These are phyloP conservation scores for Psilopsiagon aymara DNA, from an alignment of 2,113 vertebrate genomes.

Conservation along the genomic window DNA sequence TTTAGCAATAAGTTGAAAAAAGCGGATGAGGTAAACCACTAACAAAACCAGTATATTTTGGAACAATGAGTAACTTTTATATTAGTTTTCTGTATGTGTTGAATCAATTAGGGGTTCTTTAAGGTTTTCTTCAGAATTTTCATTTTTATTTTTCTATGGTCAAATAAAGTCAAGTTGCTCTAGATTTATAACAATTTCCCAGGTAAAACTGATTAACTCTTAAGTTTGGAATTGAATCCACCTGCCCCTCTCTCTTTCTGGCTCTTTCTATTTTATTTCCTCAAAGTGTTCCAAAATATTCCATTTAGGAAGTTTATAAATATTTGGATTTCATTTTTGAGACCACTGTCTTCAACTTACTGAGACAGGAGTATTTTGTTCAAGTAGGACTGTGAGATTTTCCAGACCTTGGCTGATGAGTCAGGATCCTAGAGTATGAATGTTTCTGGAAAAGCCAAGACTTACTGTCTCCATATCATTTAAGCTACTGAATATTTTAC, in stretches of 20 bases:
- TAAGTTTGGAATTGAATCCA: background rate
- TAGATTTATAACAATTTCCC: background rate
- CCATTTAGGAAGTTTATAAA: background rate
- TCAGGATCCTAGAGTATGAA: background rate
- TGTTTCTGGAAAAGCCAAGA: background rate
- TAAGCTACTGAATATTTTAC: background rate
- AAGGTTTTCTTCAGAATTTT: background rate
- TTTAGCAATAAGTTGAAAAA: conserved; percentile 40
- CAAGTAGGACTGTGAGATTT: background rate
- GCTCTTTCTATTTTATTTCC: background rate
- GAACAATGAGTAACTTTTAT: conserved; percentile 40
- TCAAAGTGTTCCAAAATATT: background rate
- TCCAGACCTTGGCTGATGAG: background rate
- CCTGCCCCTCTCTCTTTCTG: background rate
- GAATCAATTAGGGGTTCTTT: conserved; percentile 21
- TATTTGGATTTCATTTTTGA: background rate
- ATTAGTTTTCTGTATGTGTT: conserved; percentile 38
- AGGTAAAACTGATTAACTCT: background rate
- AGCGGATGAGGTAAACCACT: conserved; percentile 41
- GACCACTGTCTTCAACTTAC: background rate
- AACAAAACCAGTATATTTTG: conserved; percentile 59
- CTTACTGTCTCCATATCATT: background rate
- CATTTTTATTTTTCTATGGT: background rate
- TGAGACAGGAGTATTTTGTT: background rate
- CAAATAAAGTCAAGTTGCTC: background rate